phyloP scores from a whole-genome alignment of 1,140 invertebrate genomes.

The Galendromus occidentalis region DNA sequence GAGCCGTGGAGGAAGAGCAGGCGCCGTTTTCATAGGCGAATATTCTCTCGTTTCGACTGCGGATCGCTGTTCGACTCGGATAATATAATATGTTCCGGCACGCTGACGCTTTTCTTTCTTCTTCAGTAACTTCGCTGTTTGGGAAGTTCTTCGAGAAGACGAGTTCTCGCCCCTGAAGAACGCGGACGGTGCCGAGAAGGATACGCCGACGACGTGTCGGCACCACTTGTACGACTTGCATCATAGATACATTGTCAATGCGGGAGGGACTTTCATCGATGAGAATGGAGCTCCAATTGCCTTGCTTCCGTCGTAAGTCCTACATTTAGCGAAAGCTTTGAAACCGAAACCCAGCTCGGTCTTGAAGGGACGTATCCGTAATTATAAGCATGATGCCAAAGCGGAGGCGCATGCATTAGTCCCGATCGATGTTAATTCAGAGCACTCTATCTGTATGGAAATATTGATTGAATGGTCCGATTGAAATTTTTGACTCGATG shows the following conservation, averaged over 20 bases:
- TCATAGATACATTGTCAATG: conserved; percentile 39
- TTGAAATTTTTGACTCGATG: conserved; percentile 8
- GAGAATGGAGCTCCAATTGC: conserved; percentile 31
- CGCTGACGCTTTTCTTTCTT: too few relatives aligned
- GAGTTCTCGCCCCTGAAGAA: conserved; percentile 98
- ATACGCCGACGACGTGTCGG: conserved; percentile 68
- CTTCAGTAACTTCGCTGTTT: conserved; percentile 58
- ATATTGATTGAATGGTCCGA: conserved; percentile 8
- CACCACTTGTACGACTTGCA: conserved; percentile 59
- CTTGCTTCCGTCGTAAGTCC: conserved; percentile 31
- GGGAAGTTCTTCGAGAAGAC: conserved; percentile 73
- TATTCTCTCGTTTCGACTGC: too few relatives aligned
- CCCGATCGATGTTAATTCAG: too few relatives aligned
- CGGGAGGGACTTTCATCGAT: conserved; percentile 48
- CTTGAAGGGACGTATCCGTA: not conserved
- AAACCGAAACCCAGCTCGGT: not conserved
- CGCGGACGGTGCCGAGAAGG: conserved; percentile 58
- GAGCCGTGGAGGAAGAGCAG: too few relatives aligned
- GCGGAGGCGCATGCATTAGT: too few relatives aligned
- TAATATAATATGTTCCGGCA: too few relatives aligned
- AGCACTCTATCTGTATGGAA: too few relatives aligned
- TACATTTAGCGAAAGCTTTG: not conserved
- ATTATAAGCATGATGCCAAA: too few relatives aligned
- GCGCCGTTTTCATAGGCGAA: too few relatives aligned
- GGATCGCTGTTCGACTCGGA: too few relatives aligned